Base-by-base conservation (phyloP, 2,113 vertebrate species). In the Otus sunia region DNA sequence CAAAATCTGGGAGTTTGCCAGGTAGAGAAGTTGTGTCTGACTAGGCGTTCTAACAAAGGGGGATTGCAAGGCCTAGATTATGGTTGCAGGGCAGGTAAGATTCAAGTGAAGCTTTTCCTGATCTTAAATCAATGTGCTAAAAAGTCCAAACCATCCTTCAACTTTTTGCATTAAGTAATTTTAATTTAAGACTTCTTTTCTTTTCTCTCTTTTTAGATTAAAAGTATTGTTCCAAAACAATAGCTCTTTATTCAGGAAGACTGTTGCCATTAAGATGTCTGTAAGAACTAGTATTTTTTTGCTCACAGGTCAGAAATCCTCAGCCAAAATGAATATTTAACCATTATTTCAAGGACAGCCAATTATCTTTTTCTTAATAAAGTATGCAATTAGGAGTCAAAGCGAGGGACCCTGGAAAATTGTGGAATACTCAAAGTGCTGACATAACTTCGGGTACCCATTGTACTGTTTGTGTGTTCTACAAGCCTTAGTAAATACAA, bases 241-340 rank as follows among this genome's bases (percentile, higher is more conserved):
- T 29, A 67, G 22, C 6, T 66, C 15, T 91, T 80, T 92, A 73
- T 93, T 93, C n/a, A 62, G 56, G 27, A 93, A 88, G 41, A 90
- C 58, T 67, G 55, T 79, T 96, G 49, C 36, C 27, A 60, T 47
- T 85, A 63, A 60, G 56, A 36, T 71, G 29, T 26, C 79, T 90
- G 53, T 82, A 86, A 87, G 63, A 84, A 55, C 27, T 74, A 47
- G 22, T 79, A 26, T 78, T 93, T 47, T 47, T 85, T 96, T 86
- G 52, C 64, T 41, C 62, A 60, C 19, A 81, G 60, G 79, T 91
- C 79, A 91, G 87, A 94, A 94, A 81, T 93, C 73, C 62, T 86
- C 75, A 66, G 56, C 43, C 79, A 73, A 82, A 91, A 68, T 89
- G 92, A 97, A 93, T 96, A 91, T 96, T 92, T 94, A 95, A 94